phyloP scores from a whole-genome alignment of 2,113 vertebrate genomes.

The Apaloderma vittatum region DNA sequence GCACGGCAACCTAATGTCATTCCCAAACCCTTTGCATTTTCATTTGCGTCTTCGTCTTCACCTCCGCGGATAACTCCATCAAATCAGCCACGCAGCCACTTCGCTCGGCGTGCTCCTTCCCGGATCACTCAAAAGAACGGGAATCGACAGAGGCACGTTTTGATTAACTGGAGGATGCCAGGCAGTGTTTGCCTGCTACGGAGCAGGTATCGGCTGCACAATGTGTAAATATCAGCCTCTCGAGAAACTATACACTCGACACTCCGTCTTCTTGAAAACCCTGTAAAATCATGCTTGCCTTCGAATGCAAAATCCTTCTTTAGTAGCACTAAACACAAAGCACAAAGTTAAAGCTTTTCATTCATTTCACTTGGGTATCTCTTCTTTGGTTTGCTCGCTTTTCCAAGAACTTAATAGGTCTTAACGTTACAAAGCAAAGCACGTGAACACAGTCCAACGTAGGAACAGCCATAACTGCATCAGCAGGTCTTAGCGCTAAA shows the following conservation, averaged over 20 bases:
- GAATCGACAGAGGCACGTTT: not conserved
- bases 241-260: not conserved
- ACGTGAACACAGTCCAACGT: not conserved
- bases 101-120: not conserved
- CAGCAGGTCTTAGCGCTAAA: not conserved
- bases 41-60: slow-evolving; percentile 40
- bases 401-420: not conserved
- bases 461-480: not conserved
- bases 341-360: not conserved
- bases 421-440: not conserved
- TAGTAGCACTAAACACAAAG: not conserved
- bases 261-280: not conserved
- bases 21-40: slow-evolving; percentile 33
- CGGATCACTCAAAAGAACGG: accelerated
- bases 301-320: not conserved
- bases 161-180: not conserved
- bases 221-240: slow-evolving; percentile 32
- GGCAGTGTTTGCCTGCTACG: not conserved
- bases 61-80: not conserved
- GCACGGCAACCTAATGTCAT: slow-evolving; percentile 48
- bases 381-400: not conserved
- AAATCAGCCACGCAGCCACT: not conserved
- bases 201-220: not conserved
- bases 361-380: not conserved
- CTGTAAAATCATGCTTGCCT: not conserved